Evolutionary conservation across 2,797 vertebrate species (phyloP), one percentile per base, ranked within the genome.

Genomic region (Onychomys leucogaster): DNA sequence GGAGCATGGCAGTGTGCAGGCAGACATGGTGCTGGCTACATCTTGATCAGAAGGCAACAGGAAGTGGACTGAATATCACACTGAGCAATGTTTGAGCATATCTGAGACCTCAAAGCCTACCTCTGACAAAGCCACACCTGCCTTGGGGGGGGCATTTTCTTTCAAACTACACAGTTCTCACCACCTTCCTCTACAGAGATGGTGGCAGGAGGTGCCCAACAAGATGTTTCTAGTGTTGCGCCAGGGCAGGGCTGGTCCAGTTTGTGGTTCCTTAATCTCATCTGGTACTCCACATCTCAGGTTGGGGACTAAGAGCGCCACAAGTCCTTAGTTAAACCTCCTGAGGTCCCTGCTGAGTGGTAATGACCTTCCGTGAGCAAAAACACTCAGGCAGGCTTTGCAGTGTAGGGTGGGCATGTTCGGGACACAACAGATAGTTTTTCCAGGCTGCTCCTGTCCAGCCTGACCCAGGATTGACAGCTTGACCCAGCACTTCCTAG

Each of bases 261-360:
- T 59, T 4, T 27, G 43, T 0, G 43, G 78, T 80, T 91, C 83
- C 34, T 94, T 93, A 81, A 95, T 95, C 11, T 1, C 78, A 75
- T 34, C 92, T 94, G 97, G 94, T 87, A 61, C 87, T 90, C 89
- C 41, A 87, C 37, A 90, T 94, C 87, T 96, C 92, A 92, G 87
- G 43, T 10, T 78, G 65, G 96, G 82, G 92, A 78, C 84, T 65
- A 91, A 63, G 75, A 69, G 71, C 76, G 76, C 89, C 94, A 86
- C 96, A 97, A 95, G 97, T 96, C 94, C 81, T 90, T 95, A 97
- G 97, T 96, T 94, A 97, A 97, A 86, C 80, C 96, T 91, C 92
- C 89, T 0, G 75, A 81, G 83, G 90, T 37, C 90, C 84, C 82
- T 57, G 57, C 86, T 0, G 17, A 73, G 85, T 27, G 65, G 75